Conservation (phyloP, 1,140 invertebrate genomes). For the Zophobas atratus region DNA sequence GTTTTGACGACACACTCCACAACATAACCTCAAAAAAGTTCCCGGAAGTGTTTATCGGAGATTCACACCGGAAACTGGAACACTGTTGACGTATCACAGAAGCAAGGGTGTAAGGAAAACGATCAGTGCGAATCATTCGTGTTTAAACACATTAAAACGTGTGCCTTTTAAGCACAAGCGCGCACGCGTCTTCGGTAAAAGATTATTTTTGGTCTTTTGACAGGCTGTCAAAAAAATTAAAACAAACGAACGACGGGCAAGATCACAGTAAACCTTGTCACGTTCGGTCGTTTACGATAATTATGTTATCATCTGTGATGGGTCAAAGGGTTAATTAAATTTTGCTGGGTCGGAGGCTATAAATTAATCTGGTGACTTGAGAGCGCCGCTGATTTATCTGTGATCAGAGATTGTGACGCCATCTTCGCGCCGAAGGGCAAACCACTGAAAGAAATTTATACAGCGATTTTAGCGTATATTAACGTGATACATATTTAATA, state of each 20-base stretch:
- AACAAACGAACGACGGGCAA: conserved; percentile 18
- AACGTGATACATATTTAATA: too few relatives aligned
- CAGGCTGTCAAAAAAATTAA: conserved; percentile 35
- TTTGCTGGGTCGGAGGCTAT: conserved; percentile 30
- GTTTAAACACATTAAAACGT: conserved; percentile 31
- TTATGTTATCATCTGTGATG: conserved; percentile 24
- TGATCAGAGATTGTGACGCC: background rate
- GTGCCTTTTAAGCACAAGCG: conserved; percentile 6
- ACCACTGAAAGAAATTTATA: background rate
- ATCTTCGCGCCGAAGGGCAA: background rate
- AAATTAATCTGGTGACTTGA: conserved; percentile 9
- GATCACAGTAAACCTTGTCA: conserved; percentile 4
- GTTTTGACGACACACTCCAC: conserved; percentile 3
- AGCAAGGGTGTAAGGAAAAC: background rate
- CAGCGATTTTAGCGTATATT: background rate
- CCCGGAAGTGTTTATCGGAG: background rate
- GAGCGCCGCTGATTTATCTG: conserved; percentile 19
- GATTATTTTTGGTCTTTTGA: conserved; percentile 30
- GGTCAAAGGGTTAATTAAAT: conserved; percentile 37
- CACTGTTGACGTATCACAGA: background rate
- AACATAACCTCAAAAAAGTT: conserved; percentile 28
- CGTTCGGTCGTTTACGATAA: background rate
- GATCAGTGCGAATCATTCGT: conserved; percentile 5
- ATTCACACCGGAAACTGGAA: background rate
- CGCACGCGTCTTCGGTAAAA: conserved; percentile 32